These are phyloP conservation scores for Alviniconcha marisindica DNA, from an alignment of 1,140 invertebrate genomes.

Conservation along the genomic window DNA sequence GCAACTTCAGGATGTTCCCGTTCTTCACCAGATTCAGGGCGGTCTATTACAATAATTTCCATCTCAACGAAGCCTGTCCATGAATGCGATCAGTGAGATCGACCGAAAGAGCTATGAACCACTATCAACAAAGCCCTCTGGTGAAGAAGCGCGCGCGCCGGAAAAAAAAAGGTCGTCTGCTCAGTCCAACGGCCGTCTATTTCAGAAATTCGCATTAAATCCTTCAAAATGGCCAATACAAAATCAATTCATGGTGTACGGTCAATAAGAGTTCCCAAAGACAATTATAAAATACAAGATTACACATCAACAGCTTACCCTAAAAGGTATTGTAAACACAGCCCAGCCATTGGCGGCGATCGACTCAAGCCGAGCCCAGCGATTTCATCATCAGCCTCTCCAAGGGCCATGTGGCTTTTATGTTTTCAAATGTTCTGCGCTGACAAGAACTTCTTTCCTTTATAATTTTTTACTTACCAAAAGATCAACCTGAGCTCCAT, in stretches of 20 bases:
- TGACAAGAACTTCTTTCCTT: neutral
- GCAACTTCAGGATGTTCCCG: neutral
- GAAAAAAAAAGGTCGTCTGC: slow-evolving; percentile 16
- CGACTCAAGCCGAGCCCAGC: neutral
- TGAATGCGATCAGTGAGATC: no score
- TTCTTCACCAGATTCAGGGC: neutral
- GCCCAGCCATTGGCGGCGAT: no score
- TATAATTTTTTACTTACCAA: slow-evolving; percentile 4
- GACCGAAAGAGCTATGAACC: no score
- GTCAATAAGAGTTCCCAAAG: no score
- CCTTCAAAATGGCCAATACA: no score
- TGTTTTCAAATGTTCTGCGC: slow-evolving; percentile 16
- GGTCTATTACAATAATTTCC: neutral
- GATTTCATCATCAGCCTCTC: slow-evolving; percentile 19
- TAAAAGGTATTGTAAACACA: neutral
- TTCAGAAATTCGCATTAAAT: neutral
- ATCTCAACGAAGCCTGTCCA: neutral
- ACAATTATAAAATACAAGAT: neutral
- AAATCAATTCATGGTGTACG: neutral
- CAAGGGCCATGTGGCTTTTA: neutral
- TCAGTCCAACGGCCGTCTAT: neutral
- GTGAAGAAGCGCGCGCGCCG: no score
- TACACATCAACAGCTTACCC: neutral
- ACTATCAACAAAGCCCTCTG: neutral
- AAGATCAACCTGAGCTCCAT: slow-evolving; percentile 26